A percentile compares a stretch with the other conserved stretches of the same genome.
Conservation (phyloP, 2,113 vertebrate genomes). For the Nerophis ophidion region DNA sequence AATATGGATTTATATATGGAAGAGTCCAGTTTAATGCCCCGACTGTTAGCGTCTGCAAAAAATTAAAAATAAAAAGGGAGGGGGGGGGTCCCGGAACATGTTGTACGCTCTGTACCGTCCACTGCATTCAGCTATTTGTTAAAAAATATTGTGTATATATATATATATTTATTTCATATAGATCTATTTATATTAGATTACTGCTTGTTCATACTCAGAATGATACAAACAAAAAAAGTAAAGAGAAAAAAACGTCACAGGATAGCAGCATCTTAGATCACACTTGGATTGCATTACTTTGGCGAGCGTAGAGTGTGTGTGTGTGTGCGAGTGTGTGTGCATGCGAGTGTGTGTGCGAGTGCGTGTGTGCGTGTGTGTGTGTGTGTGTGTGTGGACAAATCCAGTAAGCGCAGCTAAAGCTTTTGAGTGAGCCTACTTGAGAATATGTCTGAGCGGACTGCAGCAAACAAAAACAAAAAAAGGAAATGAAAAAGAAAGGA, state of each 20-base stretch:
- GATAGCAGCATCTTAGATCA: constrained; percentile 79
- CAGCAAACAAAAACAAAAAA: constrained; percentile 56
- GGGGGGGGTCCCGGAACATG: background rate
- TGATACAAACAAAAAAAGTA: constrained; percentile 25
- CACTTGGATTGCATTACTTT: constrained; percentile 73
- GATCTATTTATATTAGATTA: constrained; percentile 70
- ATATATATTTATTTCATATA: constrained; percentile 25
- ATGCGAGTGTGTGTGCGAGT: constrained; percentile 28
- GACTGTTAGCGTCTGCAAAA: background rate
- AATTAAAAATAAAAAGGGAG: no score
- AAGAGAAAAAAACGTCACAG: constrained; percentile 64
- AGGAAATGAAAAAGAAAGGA: constrained; percentile 55
- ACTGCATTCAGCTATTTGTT: constrained; percentile 69
- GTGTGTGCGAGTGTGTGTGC: constrained; percentile 4
- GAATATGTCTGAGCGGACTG: constrained; percentile 66
- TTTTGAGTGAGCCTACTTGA: constrained; percentile 59
- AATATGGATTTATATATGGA: background rate
- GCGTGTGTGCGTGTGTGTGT: constrained; percentile 1
- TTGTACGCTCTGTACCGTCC: background rate
- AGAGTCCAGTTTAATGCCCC: constrained; percentile 4
- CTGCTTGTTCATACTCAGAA: constrained; percentile 68
- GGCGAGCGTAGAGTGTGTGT: constrained; percentile 44
- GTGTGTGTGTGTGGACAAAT: constrained; percentile 23
- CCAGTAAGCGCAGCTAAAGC: constrained; percentile 58
- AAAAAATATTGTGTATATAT: constrained; percentile 40